Evolutionary conservation across 1,140 invertebrate species (phyloP).

Genomic region (Sycobia sp.): DNA sequence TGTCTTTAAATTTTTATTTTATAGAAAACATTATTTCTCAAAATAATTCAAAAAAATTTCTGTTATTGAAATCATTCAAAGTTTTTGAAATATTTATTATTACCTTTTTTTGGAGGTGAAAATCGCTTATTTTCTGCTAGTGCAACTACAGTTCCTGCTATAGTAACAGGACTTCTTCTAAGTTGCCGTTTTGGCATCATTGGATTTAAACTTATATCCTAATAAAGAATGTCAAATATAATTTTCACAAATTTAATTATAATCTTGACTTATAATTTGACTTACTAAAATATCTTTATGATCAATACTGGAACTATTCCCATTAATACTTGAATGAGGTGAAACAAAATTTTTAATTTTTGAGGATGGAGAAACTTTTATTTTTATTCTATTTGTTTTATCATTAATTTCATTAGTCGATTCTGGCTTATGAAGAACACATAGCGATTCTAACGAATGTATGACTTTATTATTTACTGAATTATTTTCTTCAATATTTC

Average conservation of each 20-base stretch:
- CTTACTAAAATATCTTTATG: not conserved
- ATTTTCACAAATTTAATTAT: too few species aligned
- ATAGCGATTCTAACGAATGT: too few species aligned
- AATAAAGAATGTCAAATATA: not conserved
- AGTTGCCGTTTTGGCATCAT: slow-evolving; percentile 45
- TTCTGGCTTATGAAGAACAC: too few species aligned
- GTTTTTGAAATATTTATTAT: not conserved
- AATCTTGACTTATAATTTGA: too few species aligned
- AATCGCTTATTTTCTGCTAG: not conserved
- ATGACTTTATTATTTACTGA: not conserved
- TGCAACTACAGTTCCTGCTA: not conserved
- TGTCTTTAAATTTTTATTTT: too few species aligned
- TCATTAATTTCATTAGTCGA: not conserved
- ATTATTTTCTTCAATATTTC: not conserved
- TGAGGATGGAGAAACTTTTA: too few species aligned
- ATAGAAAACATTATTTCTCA: too few species aligned
- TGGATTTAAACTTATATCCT: slow-evolving; percentile 38
- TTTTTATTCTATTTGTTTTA: not conserved
- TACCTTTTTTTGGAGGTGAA: slow-evolving; percentile 33
- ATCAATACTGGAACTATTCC: not conserved
- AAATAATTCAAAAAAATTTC: too few species aligned
- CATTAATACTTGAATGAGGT: too few species aligned
- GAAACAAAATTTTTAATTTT: too few species aligned
- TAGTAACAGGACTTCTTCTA: slow-evolving; percentile 37
- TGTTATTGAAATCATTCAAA: not conserved